Evolutionary conservation across 1,140 invertebrate genomes (phyloP), one percentile per base, ranked within the genome.

Genomic region (Harpegnathos saltator): DNA sequence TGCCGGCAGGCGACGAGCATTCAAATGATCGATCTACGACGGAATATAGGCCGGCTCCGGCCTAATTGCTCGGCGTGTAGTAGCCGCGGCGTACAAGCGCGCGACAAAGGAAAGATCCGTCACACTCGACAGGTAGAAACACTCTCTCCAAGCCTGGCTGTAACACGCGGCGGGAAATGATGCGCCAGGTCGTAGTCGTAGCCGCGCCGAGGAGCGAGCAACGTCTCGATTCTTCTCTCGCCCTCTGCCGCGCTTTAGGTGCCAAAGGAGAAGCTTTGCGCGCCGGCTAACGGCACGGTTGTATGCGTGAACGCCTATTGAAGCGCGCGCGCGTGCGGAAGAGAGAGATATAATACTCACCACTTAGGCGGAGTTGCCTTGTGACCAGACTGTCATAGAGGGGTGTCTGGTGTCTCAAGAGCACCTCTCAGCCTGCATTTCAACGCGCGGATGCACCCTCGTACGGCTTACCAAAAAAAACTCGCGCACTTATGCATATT

Each of bases 321-420:
- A 90, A 88, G 73, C 87, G 78, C 81, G 72, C 52, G 15, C n/a
- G 15, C n/a, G 52, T 4, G 52, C 15, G 52, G 56, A 29, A 62
- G 61, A 90, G 85, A 90, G 90, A 91, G 91, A 91, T 85, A 91
- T 92, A 91, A 92, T 91, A 89, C 90, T 88, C 87, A 78, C 77
- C 83, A 89, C 91, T 91, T 91, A 90, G 83, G 82, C 82, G 77
- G 83, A 87, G 83, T 89, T 88, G 88, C 80, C 85, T 90, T 90
- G 87, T 91, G 89, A 90, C 88, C 87, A 91, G 90, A 91, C 88
- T 87, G 83, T 72, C 86, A 44, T 11, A 75, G 61, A 88, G 82
- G 90, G 89, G 89, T 90, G 91, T 91, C 90, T 92, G 89, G 82
- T 90, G 89, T 91, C 89, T 91, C 90, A 85, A 92, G 91, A 89